Percentiles rank a stretch among this genome's conserved stretches.
Evolutionary conservation across 30 jellyfish, hydroid and myxozoan genomes (phyloP).

Genomic region (Haliclystus octoradiatus): DNA sequence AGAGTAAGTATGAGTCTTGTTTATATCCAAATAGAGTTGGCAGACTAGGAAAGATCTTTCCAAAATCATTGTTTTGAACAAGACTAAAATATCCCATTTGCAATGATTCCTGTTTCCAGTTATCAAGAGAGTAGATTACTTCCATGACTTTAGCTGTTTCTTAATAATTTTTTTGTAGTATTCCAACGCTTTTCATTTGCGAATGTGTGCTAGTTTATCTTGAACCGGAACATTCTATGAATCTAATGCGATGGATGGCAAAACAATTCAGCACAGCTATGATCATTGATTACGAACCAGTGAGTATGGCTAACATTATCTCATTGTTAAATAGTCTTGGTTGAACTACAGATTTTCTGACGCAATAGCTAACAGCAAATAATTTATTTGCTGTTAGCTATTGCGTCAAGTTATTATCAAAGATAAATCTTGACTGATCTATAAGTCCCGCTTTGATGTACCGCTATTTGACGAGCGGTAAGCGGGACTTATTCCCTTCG

Average conservation of each 20-base stretch:
- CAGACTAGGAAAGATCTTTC: too few species aligned
- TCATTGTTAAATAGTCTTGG: neutral
- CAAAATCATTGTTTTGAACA: too few species aligned
- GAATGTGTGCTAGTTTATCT: conserved; percentile 80
- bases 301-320: neutral
- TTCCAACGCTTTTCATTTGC: conserved; percentile 76
- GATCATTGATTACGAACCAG: conserved; percentile 81
- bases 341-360: neutral
- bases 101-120: too few species aligned
- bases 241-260: conserved; percentile 44
- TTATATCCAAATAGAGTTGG: too few species aligned
- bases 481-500: too few species aligned
- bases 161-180: conserved; percentile 16
- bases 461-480: too few species aligned
- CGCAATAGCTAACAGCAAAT: too few species aligned
- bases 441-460: too few species aligned
- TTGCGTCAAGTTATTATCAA: neutral
- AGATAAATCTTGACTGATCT: neutral
- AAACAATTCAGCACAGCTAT: conserved; percentile 43
- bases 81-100: too few species aligned
- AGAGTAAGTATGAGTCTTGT: too few species aligned
- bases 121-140: neutral
- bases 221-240: conserved; percentile 21
- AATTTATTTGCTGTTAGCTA: too few species aligned
- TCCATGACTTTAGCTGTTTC: too few species aligned